Percentiles rank a stretch among this genome's conserved stretches.
These are phyloP conservation scores for Cephus pygmeus DNA, from an alignment of 2,888 invertebrate species.

Conservation along the genomic window DNA sequence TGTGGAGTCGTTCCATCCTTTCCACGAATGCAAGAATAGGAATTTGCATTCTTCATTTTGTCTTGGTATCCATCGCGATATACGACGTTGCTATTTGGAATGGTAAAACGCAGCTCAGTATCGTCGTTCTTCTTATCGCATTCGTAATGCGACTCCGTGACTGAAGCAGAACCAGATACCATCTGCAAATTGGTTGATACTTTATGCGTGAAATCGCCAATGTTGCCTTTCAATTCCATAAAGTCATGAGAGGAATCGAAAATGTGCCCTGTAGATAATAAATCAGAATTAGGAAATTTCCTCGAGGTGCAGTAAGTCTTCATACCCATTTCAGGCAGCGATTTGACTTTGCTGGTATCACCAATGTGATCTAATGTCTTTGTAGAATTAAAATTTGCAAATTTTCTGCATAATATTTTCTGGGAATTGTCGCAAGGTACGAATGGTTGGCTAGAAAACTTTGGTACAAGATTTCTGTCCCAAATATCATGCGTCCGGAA, in stretches of 20 bases:
- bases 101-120: background rate
- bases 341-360: background rate
- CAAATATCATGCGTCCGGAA: background rate
- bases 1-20: background rate
- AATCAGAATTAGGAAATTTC: background rate
- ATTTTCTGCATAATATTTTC: background rate
- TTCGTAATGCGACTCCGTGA: background rate
- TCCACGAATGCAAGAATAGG: background rate
- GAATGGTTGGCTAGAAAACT: background rate
- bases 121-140: background rate
- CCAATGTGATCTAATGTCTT: background rate
- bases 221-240: background rate
- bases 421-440: background rate
- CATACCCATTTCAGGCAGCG: background rate
- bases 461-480: background rate
- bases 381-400: background rate
- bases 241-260: background rate
- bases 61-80: background rate
- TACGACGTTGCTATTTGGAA: background rate
- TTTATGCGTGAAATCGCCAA: constrained; percentile 24
- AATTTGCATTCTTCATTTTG: background rate
- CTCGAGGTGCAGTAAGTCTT: background rate
- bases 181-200: constrained; percentile 16
- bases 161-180: background rate
- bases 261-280: background rate